Evolutionary conservation across 2,797 vertebrate genomes (phyloP).

Genomic region (Anisognathus igniventris): DNA sequence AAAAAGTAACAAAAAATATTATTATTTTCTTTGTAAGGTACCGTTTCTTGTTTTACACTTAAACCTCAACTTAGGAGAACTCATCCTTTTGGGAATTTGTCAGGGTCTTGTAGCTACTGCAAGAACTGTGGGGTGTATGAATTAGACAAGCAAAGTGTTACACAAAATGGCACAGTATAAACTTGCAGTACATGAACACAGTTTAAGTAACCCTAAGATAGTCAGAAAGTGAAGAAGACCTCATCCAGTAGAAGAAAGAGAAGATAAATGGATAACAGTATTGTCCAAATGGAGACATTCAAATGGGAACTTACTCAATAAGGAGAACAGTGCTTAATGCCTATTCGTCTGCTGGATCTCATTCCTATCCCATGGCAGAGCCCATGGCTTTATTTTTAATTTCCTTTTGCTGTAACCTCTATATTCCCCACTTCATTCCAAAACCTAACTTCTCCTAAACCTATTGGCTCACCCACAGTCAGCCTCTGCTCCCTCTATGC

Average conservation of each 20-base stretch:
- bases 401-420: background rate
- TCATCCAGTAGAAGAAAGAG: background rate
- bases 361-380: background rate
- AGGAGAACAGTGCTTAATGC: background rate
- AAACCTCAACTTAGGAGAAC: background rate
- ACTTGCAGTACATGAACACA: background rate
- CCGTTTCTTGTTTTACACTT: background rate
- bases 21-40: background rate
- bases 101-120: background rate
- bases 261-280: background rate
- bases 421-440: background rate
- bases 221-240: background rate
- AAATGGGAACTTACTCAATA: background rate
- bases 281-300: background rate
- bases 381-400: background rate
- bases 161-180: background rate
- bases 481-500: fast-evolving
- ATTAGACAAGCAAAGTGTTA: background rate
- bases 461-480: background rate
- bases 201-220: background rate
- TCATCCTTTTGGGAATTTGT: background rate
- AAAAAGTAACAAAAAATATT: constrained; percentile 6
- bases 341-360: background rate
- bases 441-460: background rate
- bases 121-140: background rate